phyloP scores from a whole-genome alignment of 2,113 vertebrate species.

The Caranx melampygus region DNA sequence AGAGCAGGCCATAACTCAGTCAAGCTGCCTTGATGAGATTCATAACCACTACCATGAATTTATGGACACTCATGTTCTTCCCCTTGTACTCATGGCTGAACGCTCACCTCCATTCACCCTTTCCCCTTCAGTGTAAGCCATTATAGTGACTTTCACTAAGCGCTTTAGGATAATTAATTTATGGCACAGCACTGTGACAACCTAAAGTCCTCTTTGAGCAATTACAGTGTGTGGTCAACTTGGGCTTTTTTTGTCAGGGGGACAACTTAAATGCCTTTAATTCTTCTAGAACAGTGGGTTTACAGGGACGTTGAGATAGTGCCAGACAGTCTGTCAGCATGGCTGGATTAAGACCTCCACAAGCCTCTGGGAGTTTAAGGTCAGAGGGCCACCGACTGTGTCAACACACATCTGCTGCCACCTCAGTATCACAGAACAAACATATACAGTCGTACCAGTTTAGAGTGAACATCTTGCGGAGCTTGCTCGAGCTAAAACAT shows the following conservation, averaged over 20 bases:
- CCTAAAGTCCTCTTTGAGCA: conserved; percentile 66
- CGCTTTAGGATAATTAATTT: conserved; percentile 75
- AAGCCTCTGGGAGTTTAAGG: conserved; percentile 22
- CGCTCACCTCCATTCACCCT: conserved; percentile 51
- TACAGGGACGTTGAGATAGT: conserved; percentile 27
- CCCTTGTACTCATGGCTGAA: conserved; percentile 33
- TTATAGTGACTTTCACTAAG: conserved; percentile 69
- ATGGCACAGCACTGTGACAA: conserved; percentile 67
- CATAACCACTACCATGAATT: conserved; percentile 56
- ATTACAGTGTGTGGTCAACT: conserved; percentile 61
- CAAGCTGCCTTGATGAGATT: conserved; percentile 57
- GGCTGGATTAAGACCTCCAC: conserved; percentile 26
- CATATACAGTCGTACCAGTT: not conserved
- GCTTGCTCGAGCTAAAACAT: conserved; percentile 3
- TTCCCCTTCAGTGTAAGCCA: conserved; percentile 53
- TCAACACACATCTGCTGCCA: conserved; percentile 21
- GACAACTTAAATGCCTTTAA: conserved; percentile 51
- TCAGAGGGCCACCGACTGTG: conserved; percentile 4
- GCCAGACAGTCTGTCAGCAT: conserved; percentile 28
- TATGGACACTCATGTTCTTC: conserved; percentile 30
- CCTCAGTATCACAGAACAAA: not conserved
- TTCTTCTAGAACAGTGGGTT: conserved; percentile 54
- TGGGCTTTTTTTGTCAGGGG: conserved; percentile 39
- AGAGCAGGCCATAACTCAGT: conserved; percentile 54
- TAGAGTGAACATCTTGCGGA: not conserved